Base-by-base conservation (phyloP, 2,888 invertebrate genomes). In the Eledona agricola region DNA sequence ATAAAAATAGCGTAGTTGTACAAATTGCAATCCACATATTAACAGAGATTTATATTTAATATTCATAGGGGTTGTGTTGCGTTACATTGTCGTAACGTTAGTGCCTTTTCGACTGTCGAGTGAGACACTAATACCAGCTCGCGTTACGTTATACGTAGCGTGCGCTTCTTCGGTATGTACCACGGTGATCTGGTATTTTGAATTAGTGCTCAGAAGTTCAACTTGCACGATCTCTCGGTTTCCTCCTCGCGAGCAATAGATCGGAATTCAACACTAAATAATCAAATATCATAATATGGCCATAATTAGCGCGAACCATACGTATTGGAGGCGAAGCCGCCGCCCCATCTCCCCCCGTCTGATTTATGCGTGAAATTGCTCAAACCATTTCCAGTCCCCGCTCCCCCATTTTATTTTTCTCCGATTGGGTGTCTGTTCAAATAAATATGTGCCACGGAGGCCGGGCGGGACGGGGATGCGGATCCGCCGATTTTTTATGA, bases 61-160 rank as follows among this genome's bases (percentile, higher is more conserved):
- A 73, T 71, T 67, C 65, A 73, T 74, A 74, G 74, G 76, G 76
- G 76, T 76, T 76, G 76, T 76, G 76, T 76, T 74, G 57, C 69
- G 70, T 67, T 69, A 64, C 67, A 55, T 51, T 65, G 50, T 52
- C 63, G 75, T 75, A 72, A 75, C 75, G 74, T 75, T 74, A 77
- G 77, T 77, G 77, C 77, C 77, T 77, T 76, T 69, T 73, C 72
- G 73, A 75, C 67, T 70, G 73, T 75, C 74, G 76, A 77, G 75
- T 76, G 76, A 77, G 75, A 76, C 74, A 75, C 71, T 71, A 72
- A 46, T 56, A 58, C 47, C n/a, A n/a, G 59, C 58, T 47, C 49
- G 37, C 54, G 57, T 58, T 43, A 42, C 54, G 3, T 34, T 23
- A 17, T 22, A 31, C 19, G 51, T 51, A 46, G 46, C 46, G 35